Percentiles rank a stretch among this genome's conserved stretches.
These are phyloP conservation scores for Scaptomyza tumidula DNA, from an alignment of 2,888 invertebrate species.

Conservation along the genomic window DNA sequence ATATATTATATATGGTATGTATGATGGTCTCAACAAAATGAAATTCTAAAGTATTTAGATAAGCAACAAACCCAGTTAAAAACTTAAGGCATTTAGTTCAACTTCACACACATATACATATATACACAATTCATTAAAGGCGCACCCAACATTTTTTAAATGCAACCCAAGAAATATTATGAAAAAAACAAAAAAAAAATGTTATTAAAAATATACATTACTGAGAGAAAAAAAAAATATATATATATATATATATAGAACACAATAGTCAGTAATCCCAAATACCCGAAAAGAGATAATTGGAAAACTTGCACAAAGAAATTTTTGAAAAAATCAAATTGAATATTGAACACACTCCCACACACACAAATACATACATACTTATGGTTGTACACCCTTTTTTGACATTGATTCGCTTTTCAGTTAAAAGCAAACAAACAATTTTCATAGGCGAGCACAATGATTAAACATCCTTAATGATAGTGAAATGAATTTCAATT, in stretches of 20 bases:
- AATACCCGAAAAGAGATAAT: slow-evolving; percentile 40
- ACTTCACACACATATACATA: slow-evolving; percentile 31
- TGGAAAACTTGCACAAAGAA: slow-evolving; percentile 50
- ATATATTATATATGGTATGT: slow-evolving; percentile 69
- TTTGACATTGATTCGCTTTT: slow-evolving; percentile 28
- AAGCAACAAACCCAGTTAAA: slow-evolving; percentile 57
- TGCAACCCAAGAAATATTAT: slow-evolving; percentile 41
- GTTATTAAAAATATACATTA: slow-evolving; percentile 60
- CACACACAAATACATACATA: slow-evolving; percentile 36
- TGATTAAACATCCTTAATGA: slow-evolving; percentile 18
- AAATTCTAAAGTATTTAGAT: slow-evolving; percentile 82
- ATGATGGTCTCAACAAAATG: slow-evolving; percentile 70
- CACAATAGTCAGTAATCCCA: slow-evolving; percentile 48
- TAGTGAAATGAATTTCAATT: slow-evolving; percentile 23
- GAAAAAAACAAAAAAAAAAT: slow-evolving; percentile 30
- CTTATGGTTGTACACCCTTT: slow-evolving; percentile 73
- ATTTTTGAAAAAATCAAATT: slow-evolving; percentile 34
- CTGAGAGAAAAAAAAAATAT: slow-evolving; percentile 19
- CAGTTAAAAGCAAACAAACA: slow-evolving; percentile 24
- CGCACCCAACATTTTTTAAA: slow-evolving; percentile 57
- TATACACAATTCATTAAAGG: slow-evolving; percentile 22
- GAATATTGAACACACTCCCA: slow-evolving; percentile 28
- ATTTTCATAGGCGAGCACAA: slow-evolving; percentile 21
- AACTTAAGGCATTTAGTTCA: slow-evolving; percentile 65
- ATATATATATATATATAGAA: slow-evolving; percentile 40